These are phyloP conservation scores for Temnothorax rugatulus DNA, from an alignment of 2,888 invertebrate genomes.

Conservation along the genomic window DNA sequence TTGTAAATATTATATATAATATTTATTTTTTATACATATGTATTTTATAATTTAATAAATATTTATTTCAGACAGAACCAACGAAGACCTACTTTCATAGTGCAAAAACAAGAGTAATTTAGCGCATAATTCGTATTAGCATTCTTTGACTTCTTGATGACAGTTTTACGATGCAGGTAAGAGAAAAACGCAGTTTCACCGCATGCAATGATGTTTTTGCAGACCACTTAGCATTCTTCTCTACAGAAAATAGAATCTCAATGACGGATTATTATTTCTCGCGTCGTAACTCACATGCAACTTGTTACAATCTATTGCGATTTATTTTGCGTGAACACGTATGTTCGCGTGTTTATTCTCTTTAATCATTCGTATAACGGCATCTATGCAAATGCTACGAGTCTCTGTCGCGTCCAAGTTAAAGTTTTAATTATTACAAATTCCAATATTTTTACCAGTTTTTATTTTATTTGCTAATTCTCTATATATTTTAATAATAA, in stretches of 20 bases:
- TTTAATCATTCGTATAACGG: conserved; percentile 25
- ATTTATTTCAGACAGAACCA: background rate
- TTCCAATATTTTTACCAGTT: background rate
- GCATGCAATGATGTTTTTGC: conserved; percentile 28
- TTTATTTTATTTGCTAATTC: background rate
- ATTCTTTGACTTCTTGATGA: background rate
- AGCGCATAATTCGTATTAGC: background rate
- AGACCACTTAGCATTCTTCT: background rate
- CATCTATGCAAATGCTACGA: conserved; percentile 26
- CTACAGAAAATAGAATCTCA: conserved; percentile 26
- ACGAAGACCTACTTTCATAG: background rate
- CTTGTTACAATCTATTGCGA: background rate
- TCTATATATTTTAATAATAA: background rate
- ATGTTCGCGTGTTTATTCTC: conserved; percentile 42
- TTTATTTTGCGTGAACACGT: conserved; percentile 44
- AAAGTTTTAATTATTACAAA: background rate
- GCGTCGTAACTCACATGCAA: conserved; percentile 12
- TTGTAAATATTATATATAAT: background rate
- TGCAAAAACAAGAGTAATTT: background rate
- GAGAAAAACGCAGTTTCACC: conserved; percentile 20
- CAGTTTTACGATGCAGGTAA: conserved; percentile 34
- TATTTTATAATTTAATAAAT: conserved; percentile 25
- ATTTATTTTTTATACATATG: background rate
- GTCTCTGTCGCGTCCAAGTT: background rate
- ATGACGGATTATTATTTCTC: conserved; percentile 15